Base-by-base conservation (phyloP, 2,888 invertebrate genomes). In the Polydrusus pterygomalis region DNA sequence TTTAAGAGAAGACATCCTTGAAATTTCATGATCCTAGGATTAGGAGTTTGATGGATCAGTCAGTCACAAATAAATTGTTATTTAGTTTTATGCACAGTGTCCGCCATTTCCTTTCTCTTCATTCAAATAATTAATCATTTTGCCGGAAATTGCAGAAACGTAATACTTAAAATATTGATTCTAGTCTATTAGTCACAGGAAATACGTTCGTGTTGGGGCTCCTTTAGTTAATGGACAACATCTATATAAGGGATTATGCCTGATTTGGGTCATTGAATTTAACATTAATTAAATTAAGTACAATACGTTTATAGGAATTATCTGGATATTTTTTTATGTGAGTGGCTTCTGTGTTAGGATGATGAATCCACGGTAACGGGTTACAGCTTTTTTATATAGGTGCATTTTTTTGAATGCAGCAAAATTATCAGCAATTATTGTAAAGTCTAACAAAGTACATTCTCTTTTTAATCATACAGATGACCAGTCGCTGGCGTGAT, bases 91-190 rank as follows among this genome's bases (percentile, higher is more conserved):
- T 47, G 17, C 47, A 17, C 47, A 17, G 17, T 47, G 17, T 5
- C 15, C 47, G 47, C 47, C n/a, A 17, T 47, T 17, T 47, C 5
- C 47, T n/a, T 47, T 17, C 13, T 47, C 47, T 47, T 47, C 47
- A 47, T 47, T 47, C 47, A 7, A 47, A 47, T 47, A 47, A 47
- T 47, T 47, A 47, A 47, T 47, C 17, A 47, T 47, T 47, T 47
- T 47, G 47, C 7, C 47, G 47, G 47, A 47, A 51, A 51, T 25
- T 51, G 20, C 47, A 47, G 47, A 17, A 47, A 47, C 47, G 47
- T 47, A 47, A 47, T 47, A 47, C 47, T 47, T 47, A 47, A 47
- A 47, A 47, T 47, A 47, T 47, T 47, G 47, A 47, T 47, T 47
- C 47, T 47, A 45, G 45, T 45, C 45, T 45, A 45, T 45, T 47